A percentile compares a stretch with the other conserved stretches of the same genome.
These are phyloP conservation scores for Drosophila vallismaia DNA, from an alignment of 2,888 invertebrate genomes.

Conservation along the genomic window DNA sequence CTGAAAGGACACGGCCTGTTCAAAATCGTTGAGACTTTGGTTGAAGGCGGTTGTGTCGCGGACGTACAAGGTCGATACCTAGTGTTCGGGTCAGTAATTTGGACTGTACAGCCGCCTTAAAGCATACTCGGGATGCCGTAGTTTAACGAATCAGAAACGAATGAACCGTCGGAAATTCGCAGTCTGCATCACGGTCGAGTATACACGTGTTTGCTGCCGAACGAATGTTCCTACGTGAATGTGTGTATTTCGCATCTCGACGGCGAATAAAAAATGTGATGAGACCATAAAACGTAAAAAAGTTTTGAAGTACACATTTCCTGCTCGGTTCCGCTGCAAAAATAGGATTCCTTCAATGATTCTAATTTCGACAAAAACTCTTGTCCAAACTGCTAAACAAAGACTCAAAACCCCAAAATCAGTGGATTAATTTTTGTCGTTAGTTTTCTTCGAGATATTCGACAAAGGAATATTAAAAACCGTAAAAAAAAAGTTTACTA, in stretches of 20 bases:
- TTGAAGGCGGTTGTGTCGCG: background rate
- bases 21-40: background rate
- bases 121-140: constrained; percentile 1
- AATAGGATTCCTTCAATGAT: background rate
- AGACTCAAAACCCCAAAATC: background rate
- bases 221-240: background rate
- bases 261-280: background rate
- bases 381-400: background rate
- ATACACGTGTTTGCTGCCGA: constrained; percentile 1
- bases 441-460: too few relatives aligned
- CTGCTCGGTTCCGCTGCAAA: constrained; percentile 1
- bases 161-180: background rate
- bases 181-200: background rate
- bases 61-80: background rate
- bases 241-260: background rate
- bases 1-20: background rate
- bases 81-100: constrained; percentile 1
- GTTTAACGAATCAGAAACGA: background rate
- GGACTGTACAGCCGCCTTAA: background rate
- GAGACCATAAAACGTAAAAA: constrained; percentile 1
- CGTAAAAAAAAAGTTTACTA: too few relatives aligned
- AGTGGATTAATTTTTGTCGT: background rate
- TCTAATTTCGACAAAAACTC: background rate
- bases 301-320: constrained; percentile 1
- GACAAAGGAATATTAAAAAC: too few relatives aligned